Conservation (phyloP, 2,888 invertebrate species). For the Scaeva pyrastri region DNA sequence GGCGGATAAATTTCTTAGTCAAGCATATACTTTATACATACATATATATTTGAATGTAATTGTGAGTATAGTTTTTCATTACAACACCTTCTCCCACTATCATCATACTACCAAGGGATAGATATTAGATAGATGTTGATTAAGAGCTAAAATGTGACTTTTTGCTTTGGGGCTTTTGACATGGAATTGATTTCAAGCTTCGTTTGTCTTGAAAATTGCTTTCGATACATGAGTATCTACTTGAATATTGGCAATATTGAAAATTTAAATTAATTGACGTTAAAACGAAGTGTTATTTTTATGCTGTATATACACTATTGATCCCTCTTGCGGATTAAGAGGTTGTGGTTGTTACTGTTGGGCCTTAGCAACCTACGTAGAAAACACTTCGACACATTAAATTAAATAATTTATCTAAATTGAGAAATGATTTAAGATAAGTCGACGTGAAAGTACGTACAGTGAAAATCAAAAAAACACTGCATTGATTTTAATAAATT, state of each 20-base stretch:
- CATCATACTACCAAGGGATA: no score
- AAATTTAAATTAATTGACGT: slow-evolving; percentile 1
- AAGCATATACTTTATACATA: not conserved
- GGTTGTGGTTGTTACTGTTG: no score
- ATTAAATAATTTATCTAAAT: no score
- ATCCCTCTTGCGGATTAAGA: no score
- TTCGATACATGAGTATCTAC: not conserved
- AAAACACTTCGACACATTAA: no score
- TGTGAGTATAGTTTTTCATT: not conserved
- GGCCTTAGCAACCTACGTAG: no score
- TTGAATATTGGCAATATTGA: not conserved
- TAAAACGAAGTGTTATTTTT: not conserved
- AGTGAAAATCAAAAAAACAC: no score
- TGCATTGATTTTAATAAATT: no score
- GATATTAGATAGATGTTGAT: slow-evolving; percentile 52
- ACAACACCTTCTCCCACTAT: not conserved
- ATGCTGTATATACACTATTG: no score
- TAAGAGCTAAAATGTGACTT: slow-evolving; percentile 43
- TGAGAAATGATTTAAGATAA: no score
- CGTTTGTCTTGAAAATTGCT: slow-evolving; percentile 28
- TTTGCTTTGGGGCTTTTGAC: not conserved
- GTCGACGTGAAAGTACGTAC: no score
- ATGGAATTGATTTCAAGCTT: slow-evolving; percentile 36
- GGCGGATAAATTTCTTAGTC: slow-evolving; percentile 13
- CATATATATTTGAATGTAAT: slow-evolving; percentile 15